These are phyloP conservation scores for Lapara coniferarum DNA, from an alignment of 2,888 invertebrate species.

Conservation along the genomic window DNA sequence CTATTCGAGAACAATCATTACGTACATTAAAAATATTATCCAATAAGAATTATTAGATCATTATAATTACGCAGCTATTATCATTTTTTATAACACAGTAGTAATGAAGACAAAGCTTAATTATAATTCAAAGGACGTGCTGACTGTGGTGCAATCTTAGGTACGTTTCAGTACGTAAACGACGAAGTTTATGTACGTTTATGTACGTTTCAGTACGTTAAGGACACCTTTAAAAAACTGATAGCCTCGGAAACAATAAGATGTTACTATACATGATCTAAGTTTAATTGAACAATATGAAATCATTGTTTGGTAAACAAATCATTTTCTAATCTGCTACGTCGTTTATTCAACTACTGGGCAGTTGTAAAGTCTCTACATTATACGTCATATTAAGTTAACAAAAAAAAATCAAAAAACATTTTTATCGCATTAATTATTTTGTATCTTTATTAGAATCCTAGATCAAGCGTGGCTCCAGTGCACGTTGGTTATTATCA, in stretches of 20 bases:
- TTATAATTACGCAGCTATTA: not conserved
- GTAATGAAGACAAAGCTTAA: constrained; percentile 12
- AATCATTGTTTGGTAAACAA: too few species aligned
- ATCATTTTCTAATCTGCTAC: not conserved
- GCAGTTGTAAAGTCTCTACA: not conserved
- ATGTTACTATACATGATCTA: not conserved
- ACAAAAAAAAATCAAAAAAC: too few species aligned
- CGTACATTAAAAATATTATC: not conserved
- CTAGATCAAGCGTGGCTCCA: too few species aligned
- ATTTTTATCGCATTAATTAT: too few species aligned
- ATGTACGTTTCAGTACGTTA: not conserved
- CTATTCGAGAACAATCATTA: not conserved
- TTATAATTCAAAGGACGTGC: constrained; percentile 19
- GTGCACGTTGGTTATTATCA: not conserved
- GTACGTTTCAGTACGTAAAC: constrained; percentile 2
- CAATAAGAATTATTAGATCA: not conserved
- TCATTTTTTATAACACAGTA: not conserved
- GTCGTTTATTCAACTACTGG: not conserved
- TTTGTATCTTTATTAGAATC: too few species aligned
- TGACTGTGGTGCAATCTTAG: not conserved
- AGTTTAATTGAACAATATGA: not conserved
- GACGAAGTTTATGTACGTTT: not conserved
- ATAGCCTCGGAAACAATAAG: not conserved
- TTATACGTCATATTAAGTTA: not conserved
- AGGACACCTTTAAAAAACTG: not conserved